These are phyloP conservation scores for Tylochromis polylepis DNA, from an alignment of 2,113 vertebrate genomes.

Conservation along the genomic window DNA sequence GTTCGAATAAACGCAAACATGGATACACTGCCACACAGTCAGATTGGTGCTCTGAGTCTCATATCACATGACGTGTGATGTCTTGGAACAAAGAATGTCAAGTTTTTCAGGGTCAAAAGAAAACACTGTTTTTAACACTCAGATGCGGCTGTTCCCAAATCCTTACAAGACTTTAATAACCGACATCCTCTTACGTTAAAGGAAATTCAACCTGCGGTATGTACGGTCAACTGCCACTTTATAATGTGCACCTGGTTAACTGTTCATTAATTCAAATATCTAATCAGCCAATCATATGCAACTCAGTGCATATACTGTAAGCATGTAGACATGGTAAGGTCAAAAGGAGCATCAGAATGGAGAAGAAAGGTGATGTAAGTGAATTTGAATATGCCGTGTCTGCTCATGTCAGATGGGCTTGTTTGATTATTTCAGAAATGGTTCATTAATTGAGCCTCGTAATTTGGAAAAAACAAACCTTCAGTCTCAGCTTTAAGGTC, in stretches of 20 bases:
- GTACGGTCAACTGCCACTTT: neutral
- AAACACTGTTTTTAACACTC: neutral
- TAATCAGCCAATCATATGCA: neutral
- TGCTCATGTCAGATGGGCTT: neutral
- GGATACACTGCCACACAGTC: neutral
- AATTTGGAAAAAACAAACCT: neutral
- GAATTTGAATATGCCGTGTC: neutral
- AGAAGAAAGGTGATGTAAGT: neutral
- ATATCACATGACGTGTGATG: neutral
- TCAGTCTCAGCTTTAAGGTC: neutral
- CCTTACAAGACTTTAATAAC: neutral
- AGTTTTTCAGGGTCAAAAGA: neutral
- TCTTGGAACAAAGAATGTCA: neutral
- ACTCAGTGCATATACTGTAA: neutral
- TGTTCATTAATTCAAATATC: neutral
- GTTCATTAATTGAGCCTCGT: neutral
- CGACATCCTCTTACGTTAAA: neutral
- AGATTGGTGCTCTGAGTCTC: neutral
- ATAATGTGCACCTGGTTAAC: neutral
- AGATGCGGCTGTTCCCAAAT: neutral
- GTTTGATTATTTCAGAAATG: neutral
- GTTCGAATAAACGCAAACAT: conserved; percentile 15
- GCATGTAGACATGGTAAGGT: accelerated
- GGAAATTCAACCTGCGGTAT: neutral
- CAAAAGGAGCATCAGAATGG: neutral